Evolutionary conservation across 1,140 invertebrate species (phyloP).

Genomic region (Limonius californicus): DNA sequence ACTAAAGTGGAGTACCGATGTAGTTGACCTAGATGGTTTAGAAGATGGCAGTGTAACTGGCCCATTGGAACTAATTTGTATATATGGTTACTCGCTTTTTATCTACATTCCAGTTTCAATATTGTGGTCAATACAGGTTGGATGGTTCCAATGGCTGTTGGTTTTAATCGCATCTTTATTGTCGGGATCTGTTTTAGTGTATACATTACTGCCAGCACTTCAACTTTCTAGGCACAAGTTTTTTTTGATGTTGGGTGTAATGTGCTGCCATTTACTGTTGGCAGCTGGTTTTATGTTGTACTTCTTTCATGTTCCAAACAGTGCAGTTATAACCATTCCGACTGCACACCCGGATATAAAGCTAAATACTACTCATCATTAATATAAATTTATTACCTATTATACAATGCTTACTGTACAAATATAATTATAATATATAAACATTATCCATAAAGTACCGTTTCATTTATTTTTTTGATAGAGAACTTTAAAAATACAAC

Average conservation of each 20-base stretch:
- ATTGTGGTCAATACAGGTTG: constrained; percentile 84
- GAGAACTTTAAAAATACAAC: not conserved
- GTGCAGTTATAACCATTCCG: not conserved
- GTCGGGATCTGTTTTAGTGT: constrained; percentile 81
- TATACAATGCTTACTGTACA: not conserved
- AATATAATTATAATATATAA: not conserved
- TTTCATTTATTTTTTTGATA: not conserved
- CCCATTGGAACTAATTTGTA: constrained; percentile 80
- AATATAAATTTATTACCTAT: not conserved
- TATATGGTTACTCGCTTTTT: constrained; percentile 93
- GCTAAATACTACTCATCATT: not conserved
- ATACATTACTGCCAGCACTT: constrained; percentile 76
- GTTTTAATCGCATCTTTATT: constrained; percentile 74
- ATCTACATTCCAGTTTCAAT: constrained; percentile 94
- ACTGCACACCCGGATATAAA: too few relatives aligned
- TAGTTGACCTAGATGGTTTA: constrained; percentile 53
- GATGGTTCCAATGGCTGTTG: constrained; percentile 82
- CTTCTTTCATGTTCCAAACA: constrained; percentile 56
- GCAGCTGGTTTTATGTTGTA: constrained; percentile 83
- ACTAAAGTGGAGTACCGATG: constrained; percentile 69
- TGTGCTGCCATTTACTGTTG: constrained; percentile 74
- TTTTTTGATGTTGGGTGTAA: constrained; percentile 62
- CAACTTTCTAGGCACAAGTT: constrained; percentile 63
- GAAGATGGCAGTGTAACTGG: constrained; percentile 59
- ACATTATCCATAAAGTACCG: not conserved